Evolutionary conservation across 2,113 vertebrate genomes (phyloP), one percentile per base, ranked within the genome.

Genomic region (Poeciliopsis turrubarensis): DNA sequence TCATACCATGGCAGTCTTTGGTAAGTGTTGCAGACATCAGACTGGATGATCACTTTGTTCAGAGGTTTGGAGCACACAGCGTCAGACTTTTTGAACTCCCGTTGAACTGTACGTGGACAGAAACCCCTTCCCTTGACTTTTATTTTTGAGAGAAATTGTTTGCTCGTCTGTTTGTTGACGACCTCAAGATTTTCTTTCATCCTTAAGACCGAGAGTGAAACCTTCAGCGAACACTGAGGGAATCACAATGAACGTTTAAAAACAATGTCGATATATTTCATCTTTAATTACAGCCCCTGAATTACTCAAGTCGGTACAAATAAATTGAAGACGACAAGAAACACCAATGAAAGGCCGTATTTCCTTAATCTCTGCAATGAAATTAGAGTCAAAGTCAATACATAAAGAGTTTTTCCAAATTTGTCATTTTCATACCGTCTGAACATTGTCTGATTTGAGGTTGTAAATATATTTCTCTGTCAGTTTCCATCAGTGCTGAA

Each of bases 381-480:
- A 57, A 57, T 57, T 57, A 57, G 51, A 57, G 51, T 57, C 51
- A 57, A 63, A 63, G 61, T 17, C 61, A 63, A 31, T 63, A 29
- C 29, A 62, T 30, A 17, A 62, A 29, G 60, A 14, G 30, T 17
- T 30, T 27, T 29, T 62, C 27, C 60, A 62, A 62, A 62, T 30
- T 30, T 5, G 13, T 30, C 29, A 31, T 63, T 31, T 31, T 31
- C 30, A 19, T 22, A 22, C 29, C 14, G 30, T 17, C 15, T 17
- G 29, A 63, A 63, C 61, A 31, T 31, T 57, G 29, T 31, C 61
- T 62, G 60, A 62, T 62, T 19, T 31, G 61, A 63, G 61, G 15
- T 63, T 63, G 5, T 82, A 74, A 78, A 70, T 67, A 29, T 75
- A 39, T 54, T 57, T 57, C 51, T 51, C 30, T 68, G 31, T 70